phyloP scores from a whole-genome alignment of 1,140 invertebrate genomes.

The Cotesia vestalis region DNA sequence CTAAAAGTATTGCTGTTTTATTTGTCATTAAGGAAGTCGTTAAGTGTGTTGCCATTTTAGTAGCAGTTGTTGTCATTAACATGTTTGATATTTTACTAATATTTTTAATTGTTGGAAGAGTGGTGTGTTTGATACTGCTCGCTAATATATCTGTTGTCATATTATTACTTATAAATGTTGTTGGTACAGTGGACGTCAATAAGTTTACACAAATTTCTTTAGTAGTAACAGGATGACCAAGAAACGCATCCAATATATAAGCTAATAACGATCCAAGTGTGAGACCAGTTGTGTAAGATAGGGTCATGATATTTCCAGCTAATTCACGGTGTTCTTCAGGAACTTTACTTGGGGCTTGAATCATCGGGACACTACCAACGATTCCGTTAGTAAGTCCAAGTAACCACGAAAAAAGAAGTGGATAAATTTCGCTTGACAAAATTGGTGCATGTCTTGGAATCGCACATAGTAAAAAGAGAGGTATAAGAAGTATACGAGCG shows the following conservation, averaged over 20 bases:
- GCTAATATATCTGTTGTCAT: constrained; percentile 45
- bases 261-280: constrained; percentile 83
- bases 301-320: constrained; percentile 90
- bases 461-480: constrained; percentile 81
- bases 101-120: constrained; percentile 45
- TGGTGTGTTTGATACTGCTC: constrained; percentile 44
- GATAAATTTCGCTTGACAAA: constrained; percentile 74
- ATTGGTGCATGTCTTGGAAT: constrained; percentile 77
- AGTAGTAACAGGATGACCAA: constrained; percentile 69
- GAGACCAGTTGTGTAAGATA: constrained; percentile 87
- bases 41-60: constrained; percentile 42
- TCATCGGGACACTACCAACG: constrained; percentile 90
- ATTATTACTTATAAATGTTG: constrained; percentile 29
- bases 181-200: constrained; percentile 25
- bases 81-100: constrained; percentile 44
- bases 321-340: constrained; percentile 80
- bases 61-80: constrained; percentile 45
- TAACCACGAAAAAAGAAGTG: constrained; percentile 76
- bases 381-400: constrained; percentile 87
- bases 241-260: constrained; percentile 79
- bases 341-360: constrained; percentile 85
- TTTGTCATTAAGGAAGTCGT: constrained; percentile 47
- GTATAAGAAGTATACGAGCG: constrained; percentile 77
- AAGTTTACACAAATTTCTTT: constrained; percentile 52
- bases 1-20: constrained; percentile 33